These are phyloP conservation scores for Zosterops lateralis DNA, from an alignment of 2,113 vertebrate genomes.

Conservation along the genomic window DNA sequence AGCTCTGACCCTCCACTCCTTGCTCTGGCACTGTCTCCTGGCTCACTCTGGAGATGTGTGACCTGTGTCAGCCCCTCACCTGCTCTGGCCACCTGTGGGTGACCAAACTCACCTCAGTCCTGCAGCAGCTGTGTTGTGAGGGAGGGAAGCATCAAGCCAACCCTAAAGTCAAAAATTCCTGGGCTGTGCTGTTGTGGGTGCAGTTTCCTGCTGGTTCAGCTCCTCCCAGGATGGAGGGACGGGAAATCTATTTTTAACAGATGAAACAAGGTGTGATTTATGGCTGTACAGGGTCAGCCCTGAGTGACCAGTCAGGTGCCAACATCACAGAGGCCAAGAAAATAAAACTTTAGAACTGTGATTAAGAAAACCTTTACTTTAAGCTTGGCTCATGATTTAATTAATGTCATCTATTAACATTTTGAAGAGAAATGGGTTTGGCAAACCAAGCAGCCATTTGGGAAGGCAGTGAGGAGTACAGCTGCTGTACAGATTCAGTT, in stretches of 20 bases:
- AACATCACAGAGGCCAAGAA: background rate
- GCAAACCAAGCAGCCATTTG: background rate
- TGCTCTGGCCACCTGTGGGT: background rate
- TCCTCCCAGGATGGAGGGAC: background rate
- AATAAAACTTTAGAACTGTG: background rate
- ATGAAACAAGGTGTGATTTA: background rate
- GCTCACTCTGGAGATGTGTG: background rate
- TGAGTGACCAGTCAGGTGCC: background rate
- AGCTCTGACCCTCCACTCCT: background rate
- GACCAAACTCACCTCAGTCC: background rate
- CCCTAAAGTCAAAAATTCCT: background rate
- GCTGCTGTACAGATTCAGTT: background rate
- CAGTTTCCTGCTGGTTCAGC: background rate
- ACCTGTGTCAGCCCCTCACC: background rate
- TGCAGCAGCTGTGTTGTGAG: background rate
- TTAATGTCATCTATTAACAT: constrained; percentile 11
- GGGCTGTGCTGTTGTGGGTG: background rate
- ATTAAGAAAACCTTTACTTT: constrained; percentile 1
- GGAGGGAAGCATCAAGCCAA: background rate
- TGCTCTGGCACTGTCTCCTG: background rate
- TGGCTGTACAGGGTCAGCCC: background rate
- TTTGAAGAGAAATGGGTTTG: constrained; percentile 11
- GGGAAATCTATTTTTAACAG: background rate
- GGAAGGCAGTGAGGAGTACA: background rate
- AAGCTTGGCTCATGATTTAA: background rate